A percentile compares a stretch with the other conserved stretches of the same genome.
These are phyloP conservation scores for Phylloscopus trochiloides DNA, from an alignment of 2,113 vertebrate genomes.

Conservation along the genomic window DNA sequence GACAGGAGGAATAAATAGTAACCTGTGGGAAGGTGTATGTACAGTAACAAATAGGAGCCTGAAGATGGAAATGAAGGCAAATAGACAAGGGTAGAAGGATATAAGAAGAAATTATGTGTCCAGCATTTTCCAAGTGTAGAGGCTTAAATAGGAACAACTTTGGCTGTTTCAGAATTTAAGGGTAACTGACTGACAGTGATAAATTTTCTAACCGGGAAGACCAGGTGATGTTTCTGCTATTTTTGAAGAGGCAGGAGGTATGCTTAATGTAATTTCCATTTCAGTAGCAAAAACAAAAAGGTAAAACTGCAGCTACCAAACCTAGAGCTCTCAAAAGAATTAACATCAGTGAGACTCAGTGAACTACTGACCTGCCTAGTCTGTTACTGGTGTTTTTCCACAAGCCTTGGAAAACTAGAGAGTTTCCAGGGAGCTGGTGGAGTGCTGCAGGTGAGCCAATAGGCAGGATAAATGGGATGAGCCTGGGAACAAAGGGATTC, in stretches of 20 bases:
- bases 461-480: neutral
- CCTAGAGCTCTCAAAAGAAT: neutral
- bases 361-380: neutral
- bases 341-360: neutral
- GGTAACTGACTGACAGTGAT: neutral
- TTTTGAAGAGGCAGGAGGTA: neutral
- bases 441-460: neutral
- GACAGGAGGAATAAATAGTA: neutral
- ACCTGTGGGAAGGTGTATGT: neutral
- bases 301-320: neutral
- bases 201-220: neutral
- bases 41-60: neutral
- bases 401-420: neutral
- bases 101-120: neutral
- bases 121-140: neutral
- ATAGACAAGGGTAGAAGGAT: neutral
- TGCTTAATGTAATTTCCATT: neutral
- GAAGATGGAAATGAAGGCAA: neutral
- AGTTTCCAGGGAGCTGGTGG: neutral
- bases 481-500: neutral
- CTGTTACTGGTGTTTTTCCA: neutral
- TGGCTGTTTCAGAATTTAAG: neutral
- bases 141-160: neutral
- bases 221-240: neutral
- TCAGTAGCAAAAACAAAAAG: neutral